phyloP scores from a whole-genome alignment of 2,113 vertebrate species.

The Acinonyx jubatus region DNA sequence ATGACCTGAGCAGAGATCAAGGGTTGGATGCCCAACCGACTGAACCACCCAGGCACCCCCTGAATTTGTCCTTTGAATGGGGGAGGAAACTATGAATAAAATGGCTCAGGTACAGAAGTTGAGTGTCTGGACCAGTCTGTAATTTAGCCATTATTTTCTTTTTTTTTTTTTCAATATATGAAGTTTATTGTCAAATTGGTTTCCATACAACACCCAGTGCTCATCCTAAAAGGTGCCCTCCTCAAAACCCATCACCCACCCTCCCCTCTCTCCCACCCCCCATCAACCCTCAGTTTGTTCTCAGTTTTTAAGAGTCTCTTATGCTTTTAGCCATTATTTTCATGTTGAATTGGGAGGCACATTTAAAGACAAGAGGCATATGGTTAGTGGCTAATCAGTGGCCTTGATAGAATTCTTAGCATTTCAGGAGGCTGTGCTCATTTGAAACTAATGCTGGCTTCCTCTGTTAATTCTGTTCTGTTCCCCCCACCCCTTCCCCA shows the following conservation, averaged over 20 bases:
- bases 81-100: not conserved
- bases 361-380: slow-evolving; percentile 15
- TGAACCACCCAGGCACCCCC: no score
- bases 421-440: not conserved
- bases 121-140: not conserved
- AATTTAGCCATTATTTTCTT: not conserved
- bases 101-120: not conserved
- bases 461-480: not conserved
- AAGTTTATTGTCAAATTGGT: no score
- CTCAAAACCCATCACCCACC: no score
- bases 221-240: no score
- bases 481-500: not conserved
- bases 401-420: slow-evolving; percentile 39
- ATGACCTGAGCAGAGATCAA: no score
- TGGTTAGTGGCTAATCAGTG: slow-evolving; percentile 34
- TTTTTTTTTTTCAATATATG: no score
- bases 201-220: no score
- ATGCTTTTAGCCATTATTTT: not conserved
- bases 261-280: no score
- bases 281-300: no score
- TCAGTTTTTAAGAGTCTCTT: no score
- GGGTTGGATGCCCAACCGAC: no score
- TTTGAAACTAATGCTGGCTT: not conserved
- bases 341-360: slow-evolving; percentile 22
- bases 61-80: not conserved